Evolutionary conservation across 2,888 invertebrate genomes (phyloP).

Genomic region (Pocota personata): DNA sequence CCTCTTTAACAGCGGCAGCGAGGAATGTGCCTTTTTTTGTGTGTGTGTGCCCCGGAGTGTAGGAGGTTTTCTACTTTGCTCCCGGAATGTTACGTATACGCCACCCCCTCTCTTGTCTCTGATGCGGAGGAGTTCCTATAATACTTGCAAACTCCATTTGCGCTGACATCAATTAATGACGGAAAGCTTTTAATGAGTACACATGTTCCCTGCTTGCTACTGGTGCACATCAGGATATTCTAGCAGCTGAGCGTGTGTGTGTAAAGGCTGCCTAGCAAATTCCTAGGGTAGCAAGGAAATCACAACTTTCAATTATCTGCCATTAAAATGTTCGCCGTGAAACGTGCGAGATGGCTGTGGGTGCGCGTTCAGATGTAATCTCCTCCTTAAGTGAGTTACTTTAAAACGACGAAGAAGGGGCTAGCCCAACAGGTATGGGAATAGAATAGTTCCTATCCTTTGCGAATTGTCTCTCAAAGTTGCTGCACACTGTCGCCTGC

Average conservation of each 20-base stretch:
- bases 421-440: conserved; percentile 30
- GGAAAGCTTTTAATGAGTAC: conserved; percentile 74
- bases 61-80: not conserved
- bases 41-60: not conserved
- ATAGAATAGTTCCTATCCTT: conserved; percentile 3
- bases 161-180: conserved; percentile 74
- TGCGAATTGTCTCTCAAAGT: conserved; percentile 34
- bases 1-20: conserved; percentile 5
- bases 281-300: conserved; percentile 56
- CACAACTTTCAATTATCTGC: conserved; percentile 73
- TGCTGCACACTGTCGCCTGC: not conserved
- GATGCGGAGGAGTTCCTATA: conserved; percentile 22
- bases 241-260: not conserved
- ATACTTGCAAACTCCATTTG: conserved; percentile 72
- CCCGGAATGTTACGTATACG: conserved; percentile 60
- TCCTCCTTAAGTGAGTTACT: conserved; percentile 38
- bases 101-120: conserved; percentile 20
- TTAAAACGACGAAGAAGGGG: not conserved
- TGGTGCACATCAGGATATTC: conserved; percentile 10
- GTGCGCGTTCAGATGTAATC: conserved; percentile 23
- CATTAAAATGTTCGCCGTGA: conserved; percentile 62
- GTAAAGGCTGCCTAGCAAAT: not conserved
- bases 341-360: conserved; percentile 34
- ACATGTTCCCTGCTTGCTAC: conserved; percentile 64
- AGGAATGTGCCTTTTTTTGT: conserved; percentile 28